phyloP scores from a whole-genome alignment of 2,113 vertebrate species.

The Notarius lentiginosus region DNA sequence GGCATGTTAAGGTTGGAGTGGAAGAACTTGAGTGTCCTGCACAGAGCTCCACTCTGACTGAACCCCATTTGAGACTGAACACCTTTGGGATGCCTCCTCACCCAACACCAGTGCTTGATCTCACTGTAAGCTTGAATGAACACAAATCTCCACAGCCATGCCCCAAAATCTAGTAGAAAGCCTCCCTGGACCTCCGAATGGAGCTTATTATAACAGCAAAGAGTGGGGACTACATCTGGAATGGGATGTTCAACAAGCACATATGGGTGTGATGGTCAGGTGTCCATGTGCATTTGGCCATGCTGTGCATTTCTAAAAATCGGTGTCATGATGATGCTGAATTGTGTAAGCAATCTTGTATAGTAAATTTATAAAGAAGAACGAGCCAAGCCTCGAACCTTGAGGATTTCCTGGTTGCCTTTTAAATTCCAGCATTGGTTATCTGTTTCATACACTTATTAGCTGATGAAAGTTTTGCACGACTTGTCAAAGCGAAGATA shows the following conservation, averaged over 20 bases:
- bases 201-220: too few relatives aligned
- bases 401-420: background rate
- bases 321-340: background rate
- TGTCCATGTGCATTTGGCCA: background rate
- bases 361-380: background rate
- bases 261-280: background rate
- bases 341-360: background rate
- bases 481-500: slow-evolving; percentile 35
- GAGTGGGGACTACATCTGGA: too few relatives aligned
- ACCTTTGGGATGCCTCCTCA: too few relatives aligned
- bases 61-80: too few relatives aligned
- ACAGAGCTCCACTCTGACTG: too few relatives aligned
- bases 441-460: slow-evolving; percentile 1
- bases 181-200: too few relatives aligned
- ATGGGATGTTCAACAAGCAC: background rate
- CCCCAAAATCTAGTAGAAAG: too few relatives aligned
- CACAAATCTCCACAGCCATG: too few relatives aligned
- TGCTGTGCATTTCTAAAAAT: background rate
- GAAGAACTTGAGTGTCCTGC: too few relatives aligned
- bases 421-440: background rate
- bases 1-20: too few relatives aligned
- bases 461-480: slow-evolving; percentile 30
- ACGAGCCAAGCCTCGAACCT: background rate
- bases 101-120: too few relatives aligned
- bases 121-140: too few relatives aligned